Conservation (phyloP, 1,140 invertebrate species). For the Drosophila ficusphila region DNA sequence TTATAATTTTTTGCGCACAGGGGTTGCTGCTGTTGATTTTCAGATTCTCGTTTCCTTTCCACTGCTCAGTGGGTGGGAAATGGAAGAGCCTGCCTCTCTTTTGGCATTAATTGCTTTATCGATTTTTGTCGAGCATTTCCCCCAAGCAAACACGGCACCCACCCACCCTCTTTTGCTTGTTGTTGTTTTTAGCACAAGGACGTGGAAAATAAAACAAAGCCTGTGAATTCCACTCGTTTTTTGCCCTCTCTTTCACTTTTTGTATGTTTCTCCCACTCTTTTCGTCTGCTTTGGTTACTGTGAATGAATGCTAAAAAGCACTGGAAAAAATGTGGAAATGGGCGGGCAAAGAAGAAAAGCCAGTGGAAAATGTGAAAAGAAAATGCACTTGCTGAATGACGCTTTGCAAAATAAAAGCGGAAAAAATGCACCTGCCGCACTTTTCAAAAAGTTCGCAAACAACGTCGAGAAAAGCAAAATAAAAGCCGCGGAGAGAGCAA, state of each 20-base stretch:
- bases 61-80: conserved; percentile 30
- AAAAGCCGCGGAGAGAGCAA: conserved; percentile 48
- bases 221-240: conserved; percentile 13
- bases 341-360: conserved; percentile 1
- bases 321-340: conserved; percentile 11
- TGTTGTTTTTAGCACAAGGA: conserved; percentile 78
- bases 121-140: conserved; percentile 59
- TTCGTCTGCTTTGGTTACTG: conserved; percentile 60
- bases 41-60: conserved; percentile 9
- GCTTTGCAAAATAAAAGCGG: conserved; percentile 27
- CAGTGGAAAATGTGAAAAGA: conserved; percentile 25
- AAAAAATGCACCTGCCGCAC: conserved; percentile 61
- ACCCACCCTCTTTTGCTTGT: conserved; percentile 20
- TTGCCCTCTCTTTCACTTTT: conserved; percentile 12
- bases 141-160: conserved; percentile 27
- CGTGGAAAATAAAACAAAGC: conserved; percentile 50
- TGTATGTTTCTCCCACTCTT: background rate
- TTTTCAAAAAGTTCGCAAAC: conserved; percentile 58
- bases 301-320: conserved; percentile 59
- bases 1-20: conserved; percentile 67
- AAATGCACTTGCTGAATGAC: conserved; percentile 62
- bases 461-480: conserved; percentile 39
- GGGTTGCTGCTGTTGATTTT: conserved; percentile 47
- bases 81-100: conserved; percentile 60
- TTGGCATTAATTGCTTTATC: conserved; percentile 81